Conservation (phyloP, 64 coral and sea anemone genomes). For the Montipora foliosa region DNA sequence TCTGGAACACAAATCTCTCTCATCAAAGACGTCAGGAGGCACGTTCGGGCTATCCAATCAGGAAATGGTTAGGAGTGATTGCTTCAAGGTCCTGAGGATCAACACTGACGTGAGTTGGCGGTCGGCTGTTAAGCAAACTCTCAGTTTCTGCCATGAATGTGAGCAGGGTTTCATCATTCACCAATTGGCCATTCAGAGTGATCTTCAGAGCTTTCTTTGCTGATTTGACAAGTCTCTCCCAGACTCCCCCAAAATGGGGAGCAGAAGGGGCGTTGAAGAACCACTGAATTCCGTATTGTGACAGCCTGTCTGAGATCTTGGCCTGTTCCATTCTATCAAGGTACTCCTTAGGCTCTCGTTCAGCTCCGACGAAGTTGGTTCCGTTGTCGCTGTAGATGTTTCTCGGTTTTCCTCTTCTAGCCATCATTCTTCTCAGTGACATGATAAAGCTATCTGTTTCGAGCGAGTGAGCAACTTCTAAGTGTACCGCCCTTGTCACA, state of each 20-base stretch:
- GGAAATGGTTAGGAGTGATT: slow-evolving; percentile 73
- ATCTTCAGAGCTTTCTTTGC: slow-evolving; percentile 63
- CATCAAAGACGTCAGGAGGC: too few relatives aligned
- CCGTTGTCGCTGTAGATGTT: too few relatives aligned
- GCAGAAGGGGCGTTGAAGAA: slow-evolving; percentile 52
- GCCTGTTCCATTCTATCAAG: too few relatives aligned
- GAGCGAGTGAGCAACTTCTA: too few relatives aligned
- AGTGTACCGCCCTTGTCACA: too few relatives aligned
- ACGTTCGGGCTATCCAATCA: slow-evolving; percentile 28
- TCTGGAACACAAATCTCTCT: too few relatives aligned
- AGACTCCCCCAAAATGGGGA: slow-evolving; percentile 55
- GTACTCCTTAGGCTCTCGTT: too few relatives aligned
- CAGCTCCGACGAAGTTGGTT: too few relatives aligned
- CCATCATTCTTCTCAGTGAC: too few relatives aligned
- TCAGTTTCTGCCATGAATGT: slow-evolving; percentile 63
- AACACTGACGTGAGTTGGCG: slow-evolving; percentile 56
- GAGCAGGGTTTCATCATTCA: slow-evolving; percentile 57
- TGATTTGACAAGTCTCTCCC: slow-evolving; percentile 50
- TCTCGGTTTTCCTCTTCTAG: too few relatives aligned
- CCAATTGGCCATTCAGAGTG: slow-evolving; percentile 35
- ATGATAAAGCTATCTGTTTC: too few relatives aligned
- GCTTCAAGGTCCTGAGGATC: slow-evolving; percentile 63
- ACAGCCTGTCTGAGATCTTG: too few relatives aligned
- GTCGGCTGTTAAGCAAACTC: slow-evolving; percentile 54
- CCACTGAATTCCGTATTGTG: slow-evolving; percentile 44